These are phyloP conservation scores for Micrasema longulum DNA, from an alignment of 1,140 invertebrate species.

Conservation along the genomic window DNA sequence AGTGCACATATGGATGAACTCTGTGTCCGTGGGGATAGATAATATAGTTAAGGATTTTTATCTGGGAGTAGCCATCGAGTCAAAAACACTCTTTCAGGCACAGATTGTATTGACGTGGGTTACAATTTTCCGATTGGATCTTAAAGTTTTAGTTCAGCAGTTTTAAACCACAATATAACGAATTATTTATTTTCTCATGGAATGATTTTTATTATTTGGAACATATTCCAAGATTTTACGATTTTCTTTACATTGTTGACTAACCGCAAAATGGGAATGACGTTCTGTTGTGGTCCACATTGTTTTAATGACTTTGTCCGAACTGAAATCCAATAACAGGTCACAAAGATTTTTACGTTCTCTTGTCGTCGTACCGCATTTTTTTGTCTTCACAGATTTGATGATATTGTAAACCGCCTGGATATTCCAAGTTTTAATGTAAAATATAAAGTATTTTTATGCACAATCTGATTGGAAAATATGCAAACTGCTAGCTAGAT, in stretches of 20 bases:
- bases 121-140: no score
- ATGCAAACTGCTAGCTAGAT: no score
- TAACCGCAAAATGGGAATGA: constrained; percentile 13
- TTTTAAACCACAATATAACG: constrained; percentile 11
- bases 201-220: not conserved
- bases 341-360: constrained; percentile 12
- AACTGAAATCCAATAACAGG: not conserved
- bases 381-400: not conserved
- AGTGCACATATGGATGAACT: no score
- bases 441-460: no score
- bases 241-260: constrained; percentile 18
- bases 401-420: no score
- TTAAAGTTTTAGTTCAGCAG: not conserved
- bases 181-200: constrained; percentile 14
- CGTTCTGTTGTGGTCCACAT: constrained; percentile 18
- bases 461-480: no score
- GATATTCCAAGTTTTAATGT: no score
- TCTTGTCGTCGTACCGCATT: constrained; percentile 1
- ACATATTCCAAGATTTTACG: constrained; percentile 11
- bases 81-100: no score
- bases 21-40: no score
- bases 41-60: no score
- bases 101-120: no score
- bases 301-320: constrained; percentile 19
- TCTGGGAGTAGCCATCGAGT: no score